phyloP scores from a whole-genome alignment of 1,140 invertebrate genomes.

The Brachionus calyciflorus region DNA sequence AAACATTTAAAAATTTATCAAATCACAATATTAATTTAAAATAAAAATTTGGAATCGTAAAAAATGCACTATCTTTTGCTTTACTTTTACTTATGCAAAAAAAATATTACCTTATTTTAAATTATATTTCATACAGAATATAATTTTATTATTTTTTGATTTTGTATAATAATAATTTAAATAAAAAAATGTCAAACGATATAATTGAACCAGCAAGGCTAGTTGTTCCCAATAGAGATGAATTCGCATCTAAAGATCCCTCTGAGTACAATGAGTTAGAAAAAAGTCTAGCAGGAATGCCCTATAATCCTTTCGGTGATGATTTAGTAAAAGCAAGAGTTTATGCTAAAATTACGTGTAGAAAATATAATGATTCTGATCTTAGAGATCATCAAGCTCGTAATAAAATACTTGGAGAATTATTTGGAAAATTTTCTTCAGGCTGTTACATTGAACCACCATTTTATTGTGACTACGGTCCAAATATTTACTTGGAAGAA shows the following conservation, averaged over 20 bases:
- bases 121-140: no score
- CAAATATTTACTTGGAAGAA: constrained; percentile 48
- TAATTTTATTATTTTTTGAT: no score
- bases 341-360: neutral
- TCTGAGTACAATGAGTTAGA: constrained; percentile 6
- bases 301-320: neutral
- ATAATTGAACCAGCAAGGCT: constrained; percentile 17
- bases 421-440: neutral
- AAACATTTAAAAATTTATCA: no score
- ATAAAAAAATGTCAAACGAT: neutral
- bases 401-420: neutral
- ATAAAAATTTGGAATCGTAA: no score
- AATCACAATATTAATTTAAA: no score
- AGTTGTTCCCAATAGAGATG: neutral
- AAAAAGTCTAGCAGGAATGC: constrained; percentile 12
- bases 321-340: neutral
- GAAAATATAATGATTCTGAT: neutral
- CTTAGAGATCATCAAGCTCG: neutral
- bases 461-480: constrained; percentile 36
- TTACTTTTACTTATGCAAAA: no score
- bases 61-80: no score
- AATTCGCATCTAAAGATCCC: neutral
- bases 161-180: no score
- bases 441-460: constrained; percentile 23
- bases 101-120: no score